A percentile compares a stretch with the other conserved stretches of the same genome.
These are phyloP conservation scores for Noctua fimbriata DNA, from an alignment of 2,888 invertebrate species.

Conservation along the genomic window DNA sequence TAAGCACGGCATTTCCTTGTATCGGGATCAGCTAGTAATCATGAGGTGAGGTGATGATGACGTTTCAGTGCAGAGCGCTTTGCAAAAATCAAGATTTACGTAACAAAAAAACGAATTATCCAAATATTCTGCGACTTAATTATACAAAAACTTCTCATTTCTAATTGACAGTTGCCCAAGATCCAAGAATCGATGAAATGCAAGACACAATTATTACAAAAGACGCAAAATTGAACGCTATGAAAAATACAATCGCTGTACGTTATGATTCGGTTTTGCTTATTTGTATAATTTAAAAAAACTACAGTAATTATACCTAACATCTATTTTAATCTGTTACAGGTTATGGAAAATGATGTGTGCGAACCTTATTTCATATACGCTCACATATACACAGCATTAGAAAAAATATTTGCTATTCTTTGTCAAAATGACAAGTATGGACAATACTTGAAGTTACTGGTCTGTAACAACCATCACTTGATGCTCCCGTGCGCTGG, in stretches of 20 bases:
- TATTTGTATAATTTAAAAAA: neutral
- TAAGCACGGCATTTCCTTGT: too few relatives aligned
- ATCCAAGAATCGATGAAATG: conserved; percentile 83
- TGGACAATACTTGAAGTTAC: conserved; percentile 81
- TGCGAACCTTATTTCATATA: conserved; percentile 87
- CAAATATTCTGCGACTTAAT: neutral
- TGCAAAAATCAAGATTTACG: neutral
- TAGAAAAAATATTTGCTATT: conserved; percentile 85
- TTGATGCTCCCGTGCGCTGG: neutral
- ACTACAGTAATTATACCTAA: neutral
- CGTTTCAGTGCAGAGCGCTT: neutral
- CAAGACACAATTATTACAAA: conserved; percentile 82
- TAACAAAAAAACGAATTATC: neutral
- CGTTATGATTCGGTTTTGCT: conserved; percentile 16
- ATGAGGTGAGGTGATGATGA: neutral
- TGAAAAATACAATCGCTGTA: conserved; percentile 87
- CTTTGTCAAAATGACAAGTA: conserved; percentile 86
- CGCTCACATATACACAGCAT: conserved; percentile 86
- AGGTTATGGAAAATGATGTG: conserved; percentile 87
- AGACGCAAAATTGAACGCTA: conserved; percentile 86
- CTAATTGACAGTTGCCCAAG: conserved; percentile 72
- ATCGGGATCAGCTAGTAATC: neutral
- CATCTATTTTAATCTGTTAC: conserved; percentile 14
- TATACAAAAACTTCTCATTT: conserved; percentile 10
- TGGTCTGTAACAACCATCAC: conserved; percentile 73